Evolutionary conservation across 2,113 vertebrate species (phyloP).

Genomic region (Daubentonia madagascariensis): DNA sequence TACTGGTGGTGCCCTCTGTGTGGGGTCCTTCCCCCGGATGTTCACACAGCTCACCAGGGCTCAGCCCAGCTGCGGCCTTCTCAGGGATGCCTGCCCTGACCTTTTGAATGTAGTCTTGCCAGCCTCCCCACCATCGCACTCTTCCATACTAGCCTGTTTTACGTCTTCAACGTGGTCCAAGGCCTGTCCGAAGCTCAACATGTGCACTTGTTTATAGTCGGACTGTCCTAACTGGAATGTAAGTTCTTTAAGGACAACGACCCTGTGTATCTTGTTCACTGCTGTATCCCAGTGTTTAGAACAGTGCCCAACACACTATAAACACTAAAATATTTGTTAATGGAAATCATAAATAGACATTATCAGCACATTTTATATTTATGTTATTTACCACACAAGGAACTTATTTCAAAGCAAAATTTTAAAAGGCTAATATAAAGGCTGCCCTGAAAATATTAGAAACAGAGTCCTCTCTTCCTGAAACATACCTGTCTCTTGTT

Average conservation of each 20-base stretch:
- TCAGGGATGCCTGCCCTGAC: not conserved
- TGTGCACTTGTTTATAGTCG: not conserved
- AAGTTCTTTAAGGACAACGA: not conserved
- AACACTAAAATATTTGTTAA: not conserved
- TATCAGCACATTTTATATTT: not conserved
- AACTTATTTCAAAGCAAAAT: not conserved
- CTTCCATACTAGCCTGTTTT: not conserved
- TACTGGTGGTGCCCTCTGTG: not conserved
- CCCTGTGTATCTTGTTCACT: not conserved
- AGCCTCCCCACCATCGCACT: too few relatives aligned
- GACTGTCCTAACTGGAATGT: not conserved
- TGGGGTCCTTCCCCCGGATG: not conserved
- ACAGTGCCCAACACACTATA: not conserved
- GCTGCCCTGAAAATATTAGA: not conserved
- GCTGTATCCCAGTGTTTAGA: not conserved
- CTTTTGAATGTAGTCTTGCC: not conserved
- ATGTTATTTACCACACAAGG: not conserved
- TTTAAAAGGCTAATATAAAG: slow-evolving; percentile 5
- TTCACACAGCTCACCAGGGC: not conserved
- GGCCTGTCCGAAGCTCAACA: not conserved
- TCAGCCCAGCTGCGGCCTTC: rapidly evolving
- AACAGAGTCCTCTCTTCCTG: not conserved
- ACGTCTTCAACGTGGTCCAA: not conserved
- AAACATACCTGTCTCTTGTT: not conserved
- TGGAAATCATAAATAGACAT: not conserved